A percentile compares a stretch with the other conserved stretches of the same genome.
Conservation (phyloP, 1,140 invertebrate genomes). For the Bombus confusus region DNA sequence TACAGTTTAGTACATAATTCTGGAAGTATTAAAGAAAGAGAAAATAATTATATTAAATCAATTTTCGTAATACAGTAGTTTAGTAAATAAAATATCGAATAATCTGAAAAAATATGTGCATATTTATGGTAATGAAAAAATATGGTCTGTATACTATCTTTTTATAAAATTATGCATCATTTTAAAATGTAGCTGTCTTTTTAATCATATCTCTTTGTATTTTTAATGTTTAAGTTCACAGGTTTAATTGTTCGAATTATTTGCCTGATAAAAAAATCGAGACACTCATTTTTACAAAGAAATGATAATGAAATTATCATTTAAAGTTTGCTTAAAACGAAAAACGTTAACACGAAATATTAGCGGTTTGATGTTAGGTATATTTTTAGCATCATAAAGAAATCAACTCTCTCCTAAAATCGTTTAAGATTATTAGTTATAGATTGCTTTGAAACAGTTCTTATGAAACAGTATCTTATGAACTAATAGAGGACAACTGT, state of each 20-base stretch:
- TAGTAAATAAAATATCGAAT: not conserved
- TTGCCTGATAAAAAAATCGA: not conserved
- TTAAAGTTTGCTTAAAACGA: not conserved
- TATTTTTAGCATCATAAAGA: not conserved
- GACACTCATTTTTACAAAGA: not conserved
- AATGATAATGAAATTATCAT: not conserved
- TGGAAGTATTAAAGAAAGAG: not conserved
- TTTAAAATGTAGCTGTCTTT: not conserved
- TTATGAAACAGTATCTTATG: too few species aligned
- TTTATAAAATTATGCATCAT: not conserved
- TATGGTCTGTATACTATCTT: not conserved
- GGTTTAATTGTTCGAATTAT: not conserved
- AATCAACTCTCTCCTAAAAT: not conserved
- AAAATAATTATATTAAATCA: constrained; percentile 1
- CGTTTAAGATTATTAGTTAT: not conserved
- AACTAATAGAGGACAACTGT: not conserved
- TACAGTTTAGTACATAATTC: not conserved
- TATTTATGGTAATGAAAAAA: not conserved
- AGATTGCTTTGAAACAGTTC: not conserved
- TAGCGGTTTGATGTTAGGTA: not conserved
- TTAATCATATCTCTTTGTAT: not conserved
- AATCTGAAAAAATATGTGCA: not conserved
- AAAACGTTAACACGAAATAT: not conserved
- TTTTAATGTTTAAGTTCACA: not conserved
- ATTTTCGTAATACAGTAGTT: not conserved